Base-by-base conservation (phyloP, 2,888 invertebrate genomes). In the Nezara viridula region DNA sequence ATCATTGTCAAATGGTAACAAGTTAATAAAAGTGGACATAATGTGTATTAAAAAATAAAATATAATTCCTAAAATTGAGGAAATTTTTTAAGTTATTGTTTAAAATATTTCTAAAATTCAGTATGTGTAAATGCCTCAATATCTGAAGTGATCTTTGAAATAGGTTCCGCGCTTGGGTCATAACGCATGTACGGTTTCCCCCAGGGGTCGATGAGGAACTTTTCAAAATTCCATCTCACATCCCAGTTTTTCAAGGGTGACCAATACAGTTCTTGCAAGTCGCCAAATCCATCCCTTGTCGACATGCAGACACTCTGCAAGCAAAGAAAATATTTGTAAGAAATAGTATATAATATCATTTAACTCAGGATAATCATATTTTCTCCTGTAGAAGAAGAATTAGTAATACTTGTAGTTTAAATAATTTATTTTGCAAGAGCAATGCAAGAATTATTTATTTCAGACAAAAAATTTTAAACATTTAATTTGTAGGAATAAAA, bases 151-250 rank as follows among this genome's bases (percentile, higher is more conserved):
- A 91, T 90, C 3, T 92, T 91, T n/a, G 91, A 90, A 0, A 90
- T 37, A 0, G 92, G 92, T 49, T 92, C 91, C 47, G 92, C 91
- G 88, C 92, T 91, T 6, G 92, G 91, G 90, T 92, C 92, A 90
- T 92, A 92, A 24, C 92, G 91, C 90, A 91, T 91, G 88, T 91
- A 90, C n/a, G 92, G 92, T 87, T 91, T 91, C 4, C 92, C 92
- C 16, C 91, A 91, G 40, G 90, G 90, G 90, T 92, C 92, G 37
- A 93, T 92, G 50, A 93, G 91, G 91, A 93, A 93, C 90, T 93
- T 93, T 90, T 93, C 93, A 91, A 92, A 93, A 91, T 93, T 93
- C 93, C 93, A 93, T 21, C 92, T 92, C 86, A 93, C 91, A 90
- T 93, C 93, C 73, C 90, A 92, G 88, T 91, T 92, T 89, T 91